phyloP scores from a whole-genome alignment of 2,888 invertebrate genomes.

The Drosophila crucigera region DNA sequence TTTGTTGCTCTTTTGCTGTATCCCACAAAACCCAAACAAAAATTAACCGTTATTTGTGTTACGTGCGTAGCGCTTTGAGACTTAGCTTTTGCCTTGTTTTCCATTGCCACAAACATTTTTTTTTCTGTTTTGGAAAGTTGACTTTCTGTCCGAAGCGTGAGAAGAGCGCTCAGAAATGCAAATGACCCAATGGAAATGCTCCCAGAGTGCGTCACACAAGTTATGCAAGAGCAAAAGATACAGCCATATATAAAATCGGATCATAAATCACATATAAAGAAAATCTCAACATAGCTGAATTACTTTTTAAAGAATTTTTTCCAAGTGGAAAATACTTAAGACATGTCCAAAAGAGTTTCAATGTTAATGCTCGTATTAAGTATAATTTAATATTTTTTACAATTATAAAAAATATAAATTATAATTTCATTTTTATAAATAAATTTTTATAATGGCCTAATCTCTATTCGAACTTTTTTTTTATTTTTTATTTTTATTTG shows the following conservation, averaged over 20 bases:
- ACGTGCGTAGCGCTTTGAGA: slow-evolving; percentile 71
- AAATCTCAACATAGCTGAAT: neutral
- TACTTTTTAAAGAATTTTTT: neutral
- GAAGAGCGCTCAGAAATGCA: slow-evolving; percentile 43
- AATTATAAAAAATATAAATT: too few relatives aligned
- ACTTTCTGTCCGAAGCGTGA: slow-evolving; percentile 50
- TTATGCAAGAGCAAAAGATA: neutral
- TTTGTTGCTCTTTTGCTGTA: slow-evolving; percentile 10
- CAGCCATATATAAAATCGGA: neutral
- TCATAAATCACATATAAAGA: neutral
- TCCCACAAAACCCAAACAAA: slow-evolving; percentile 49
- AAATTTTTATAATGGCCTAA: too few relatives aligned
- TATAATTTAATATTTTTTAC: too few relatives aligned
- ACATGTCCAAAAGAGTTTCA: too few relatives aligned
- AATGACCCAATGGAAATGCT: slow-evolving; percentile 35
- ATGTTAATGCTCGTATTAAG: too few relatives aligned
- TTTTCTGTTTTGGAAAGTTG: slow-evolving; percentile 46
- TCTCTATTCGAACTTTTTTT: too few relatives aligned
- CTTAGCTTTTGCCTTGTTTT: slow-evolving; percentile 18
- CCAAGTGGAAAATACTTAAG: too few relatives aligned
- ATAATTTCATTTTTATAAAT: too few relatives aligned
- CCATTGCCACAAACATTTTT: slow-evolving; percentile 9
- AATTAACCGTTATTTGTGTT: slow-evolving; percentile 70
- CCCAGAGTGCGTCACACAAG: neutral
- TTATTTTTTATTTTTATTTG: neutral